Conservation (phyloP, 1,140 invertebrate species). For the Drosophila nasuta region DNA sequence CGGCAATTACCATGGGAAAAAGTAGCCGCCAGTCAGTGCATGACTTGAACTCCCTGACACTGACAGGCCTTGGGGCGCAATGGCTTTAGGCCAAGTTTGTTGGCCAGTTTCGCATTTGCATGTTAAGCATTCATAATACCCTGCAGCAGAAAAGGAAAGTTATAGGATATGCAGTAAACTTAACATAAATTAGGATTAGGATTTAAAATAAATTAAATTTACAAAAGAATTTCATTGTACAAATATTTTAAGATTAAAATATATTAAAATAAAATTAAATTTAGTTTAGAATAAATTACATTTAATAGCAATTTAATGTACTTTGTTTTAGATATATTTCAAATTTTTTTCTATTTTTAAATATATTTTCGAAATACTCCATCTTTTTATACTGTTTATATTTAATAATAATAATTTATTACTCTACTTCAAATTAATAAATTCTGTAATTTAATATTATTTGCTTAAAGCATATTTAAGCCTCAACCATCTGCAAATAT, state of each 20-base stretch:
- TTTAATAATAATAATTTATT: too few species aligned
- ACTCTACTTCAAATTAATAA: neutral
- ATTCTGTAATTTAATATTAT: neutral
- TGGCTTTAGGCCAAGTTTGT: conserved; percentile 19
- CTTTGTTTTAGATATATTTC: too few species aligned
- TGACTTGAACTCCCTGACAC: conserved; percentile 40
- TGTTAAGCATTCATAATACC: conserved; percentile 33
- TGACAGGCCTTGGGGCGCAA: conserved; percentile 26
- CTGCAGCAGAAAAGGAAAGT: neutral
- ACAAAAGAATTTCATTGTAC: too few species aligned
- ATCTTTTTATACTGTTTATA: too few species aligned
- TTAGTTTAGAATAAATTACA: neutral
- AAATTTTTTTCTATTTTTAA: too few species aligned
- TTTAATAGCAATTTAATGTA: too few species aligned
- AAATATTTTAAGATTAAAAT: neutral
- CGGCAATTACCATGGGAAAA: conserved; percentile 31
- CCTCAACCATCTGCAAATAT: neutral
- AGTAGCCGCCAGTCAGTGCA: conserved; percentile 28
- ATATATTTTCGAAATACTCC: too few species aligned
- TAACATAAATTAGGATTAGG: too few species aligned
- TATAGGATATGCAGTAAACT: neutral
- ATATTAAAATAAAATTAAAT: neutral
- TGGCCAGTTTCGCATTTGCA: conserved; percentile 34
- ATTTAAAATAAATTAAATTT: too few species aligned
- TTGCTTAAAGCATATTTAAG: conserved; percentile 5